Conservation (phyloP, 1,140 invertebrate genomes). For the Sycophaga agraensis region DNA sequence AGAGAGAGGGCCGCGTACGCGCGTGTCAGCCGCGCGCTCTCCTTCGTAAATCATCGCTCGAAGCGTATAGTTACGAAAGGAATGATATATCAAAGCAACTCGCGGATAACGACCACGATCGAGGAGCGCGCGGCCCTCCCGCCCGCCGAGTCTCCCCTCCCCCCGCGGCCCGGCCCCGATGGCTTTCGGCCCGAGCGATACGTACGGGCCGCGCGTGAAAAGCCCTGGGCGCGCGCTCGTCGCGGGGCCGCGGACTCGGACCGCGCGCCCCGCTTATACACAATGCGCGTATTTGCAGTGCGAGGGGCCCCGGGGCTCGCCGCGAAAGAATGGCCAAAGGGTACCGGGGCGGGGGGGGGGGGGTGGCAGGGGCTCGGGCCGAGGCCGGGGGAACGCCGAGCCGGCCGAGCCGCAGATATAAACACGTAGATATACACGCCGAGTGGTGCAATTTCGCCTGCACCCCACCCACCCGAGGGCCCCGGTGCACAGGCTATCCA, state of each 20-base stretch:
- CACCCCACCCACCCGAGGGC: no score
- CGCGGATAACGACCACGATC: conserved; percentile 28
- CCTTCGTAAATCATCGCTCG: conserved; percentile 25
- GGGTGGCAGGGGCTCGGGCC: background rate
- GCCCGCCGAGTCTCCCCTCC: no score
- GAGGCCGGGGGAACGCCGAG: background rate
- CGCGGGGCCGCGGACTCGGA: no score
- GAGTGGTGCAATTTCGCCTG: conserved; percentile 19
- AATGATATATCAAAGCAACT: conserved; percentile 30
- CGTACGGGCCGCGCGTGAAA: conserved; percentile 26
- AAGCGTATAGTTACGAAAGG: conserved; percentile 27
- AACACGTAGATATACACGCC: conserved; percentile 3
- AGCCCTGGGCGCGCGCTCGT: no score
- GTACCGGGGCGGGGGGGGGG: background rate
- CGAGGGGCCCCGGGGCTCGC: no score
- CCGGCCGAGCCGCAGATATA: background rate
- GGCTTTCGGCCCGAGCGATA: background rate
- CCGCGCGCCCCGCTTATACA: no score
- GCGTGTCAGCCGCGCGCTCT: background rate
- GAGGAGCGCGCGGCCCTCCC: no score
- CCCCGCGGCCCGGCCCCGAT: no score
- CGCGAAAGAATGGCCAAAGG: no score
- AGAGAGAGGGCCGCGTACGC: no score
- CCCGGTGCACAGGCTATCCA: conserved; percentile 20
- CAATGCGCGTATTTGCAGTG: no score